Conservation (phyloP, 1,140 invertebrate species). For the Penaeus vannamei region DNA sequence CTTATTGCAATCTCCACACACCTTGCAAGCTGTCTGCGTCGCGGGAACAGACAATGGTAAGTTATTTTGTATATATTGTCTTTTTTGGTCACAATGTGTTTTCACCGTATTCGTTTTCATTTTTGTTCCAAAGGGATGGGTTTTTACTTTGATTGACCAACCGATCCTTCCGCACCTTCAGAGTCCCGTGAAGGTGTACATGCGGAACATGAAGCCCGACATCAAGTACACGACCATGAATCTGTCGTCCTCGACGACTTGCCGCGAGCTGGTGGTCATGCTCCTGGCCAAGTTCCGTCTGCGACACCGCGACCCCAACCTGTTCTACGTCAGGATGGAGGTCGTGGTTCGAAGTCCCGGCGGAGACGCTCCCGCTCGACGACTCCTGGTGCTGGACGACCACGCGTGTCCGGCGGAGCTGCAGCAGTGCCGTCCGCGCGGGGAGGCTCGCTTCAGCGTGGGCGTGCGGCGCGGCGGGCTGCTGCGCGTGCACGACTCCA, state of each 20-base stretch:
- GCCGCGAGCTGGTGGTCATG: constrained; percentile 86
- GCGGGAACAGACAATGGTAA: too few relatives aligned
- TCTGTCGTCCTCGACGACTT: constrained; percentile 87
- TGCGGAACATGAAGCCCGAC: constrained; percentile 87
- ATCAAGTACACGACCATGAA: constrained; percentile 94
- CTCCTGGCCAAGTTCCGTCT: constrained; percentile 91
- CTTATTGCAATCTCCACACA: too few relatives aligned
- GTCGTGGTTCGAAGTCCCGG: constrained; percentile 79
- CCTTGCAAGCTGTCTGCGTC: too few relatives aligned
- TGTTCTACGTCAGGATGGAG: constrained; percentile 94
- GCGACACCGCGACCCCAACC: constrained; percentile 89
- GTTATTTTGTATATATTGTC: too few relatives aligned
- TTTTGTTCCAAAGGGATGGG: too few relatives aligned
- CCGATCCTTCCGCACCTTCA: constrained; percentile 78
- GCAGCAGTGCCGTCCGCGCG: constrained; percentile 91
- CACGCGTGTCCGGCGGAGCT: constrained; percentile 89
- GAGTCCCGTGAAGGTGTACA: constrained; percentile 93
- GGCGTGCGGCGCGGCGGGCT: constrained; percentile 88
- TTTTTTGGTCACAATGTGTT: too few relatives aligned
- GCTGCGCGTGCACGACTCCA: constrained; percentile 92
- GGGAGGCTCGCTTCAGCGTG: constrained; percentile 84
- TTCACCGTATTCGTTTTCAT: too few relatives aligned
- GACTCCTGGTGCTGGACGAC: constrained; percentile 87
- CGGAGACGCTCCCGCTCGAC: constrained; percentile 76
- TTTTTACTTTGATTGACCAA: too few relatives aligned